phyloP scores from a whole-genome alignment of 2,888 invertebrate genomes.

The Drosophila siamana region DNA sequence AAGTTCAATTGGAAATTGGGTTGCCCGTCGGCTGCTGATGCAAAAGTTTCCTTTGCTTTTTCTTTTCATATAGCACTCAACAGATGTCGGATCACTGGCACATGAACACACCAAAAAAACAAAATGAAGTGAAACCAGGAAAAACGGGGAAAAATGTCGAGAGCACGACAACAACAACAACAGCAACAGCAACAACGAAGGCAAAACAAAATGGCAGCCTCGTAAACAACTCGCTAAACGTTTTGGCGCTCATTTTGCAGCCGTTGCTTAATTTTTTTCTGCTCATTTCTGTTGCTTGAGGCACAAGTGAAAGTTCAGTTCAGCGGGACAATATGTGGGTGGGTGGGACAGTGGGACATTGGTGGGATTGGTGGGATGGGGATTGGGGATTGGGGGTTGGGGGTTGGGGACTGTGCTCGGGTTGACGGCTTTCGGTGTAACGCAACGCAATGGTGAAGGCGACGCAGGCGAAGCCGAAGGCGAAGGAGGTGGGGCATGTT shows the following conservation, averaged over 20 bases:
- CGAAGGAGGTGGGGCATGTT: conserved; percentile 8
- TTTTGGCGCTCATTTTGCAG: conserved; percentile 77
- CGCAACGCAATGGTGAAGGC: too few relatives aligned
- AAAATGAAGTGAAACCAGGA: neutral
- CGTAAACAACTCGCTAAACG: conserved; percentile 79
- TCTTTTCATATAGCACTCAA: conserved; percentile 53
- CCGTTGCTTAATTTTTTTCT: conserved; percentile 72
- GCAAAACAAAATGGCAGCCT: conserved; percentile 65
- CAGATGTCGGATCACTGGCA: conserved; percentile 57
- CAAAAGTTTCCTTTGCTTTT: conserved; percentile 38
- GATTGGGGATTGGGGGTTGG: too few relatives aligned
- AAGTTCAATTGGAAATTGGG: conserved; percentile 59
- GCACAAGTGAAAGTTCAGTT: conserved; percentile 74
- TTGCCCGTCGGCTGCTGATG: conserved; percentile 22
- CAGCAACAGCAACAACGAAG: too few relatives aligned
- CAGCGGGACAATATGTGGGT: conserved; percentile 58
- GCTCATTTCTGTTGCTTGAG: conserved; percentile 55
- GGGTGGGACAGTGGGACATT: conserved; percentile 16
- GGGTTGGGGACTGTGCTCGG: conserved; percentile 14
- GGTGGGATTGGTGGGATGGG: too few relatives aligned
- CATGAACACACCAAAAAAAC: conserved; percentile 9
- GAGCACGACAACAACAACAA: conserved; percentile 6
- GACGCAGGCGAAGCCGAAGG: too few relatives aligned
- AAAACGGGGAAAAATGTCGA: conserved; percentile 7
- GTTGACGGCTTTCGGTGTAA: conserved; percentile 1